phyloP scores from a whole-genome alignment of 2,888 invertebrate species.

The Venusia cambrica region DNA sequence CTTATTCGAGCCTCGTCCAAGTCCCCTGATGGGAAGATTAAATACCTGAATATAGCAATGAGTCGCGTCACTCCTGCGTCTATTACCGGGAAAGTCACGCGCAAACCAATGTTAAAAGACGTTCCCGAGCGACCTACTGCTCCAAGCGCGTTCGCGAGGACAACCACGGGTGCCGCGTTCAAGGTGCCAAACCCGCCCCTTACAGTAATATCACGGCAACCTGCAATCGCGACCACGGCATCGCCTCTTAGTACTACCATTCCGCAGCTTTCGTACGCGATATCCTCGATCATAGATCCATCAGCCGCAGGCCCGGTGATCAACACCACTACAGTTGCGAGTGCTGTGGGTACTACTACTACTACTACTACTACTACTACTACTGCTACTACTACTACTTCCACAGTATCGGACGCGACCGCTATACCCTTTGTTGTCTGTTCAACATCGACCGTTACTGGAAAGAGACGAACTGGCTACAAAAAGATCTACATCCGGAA shows the following conservation, averaged over 20 bases:
- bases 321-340: neutral
- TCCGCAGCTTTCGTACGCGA: conserved; percentile 5
- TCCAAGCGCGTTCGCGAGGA: conserved; percentile 15
- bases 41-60: conserved; percentile 14
- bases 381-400: too few species aligned
- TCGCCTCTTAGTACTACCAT: conserved; percentile 3
- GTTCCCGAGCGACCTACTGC: conserved; percentile 1
- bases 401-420: too few species aligned
- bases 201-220: neutral
- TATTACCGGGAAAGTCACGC: conserved; percentile 9
- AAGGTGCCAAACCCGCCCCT: neutral
- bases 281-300: conserved; percentile 9
- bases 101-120: conserved; percentile 6
- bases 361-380: conserved; percentile 1
- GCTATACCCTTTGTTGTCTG: too few species aligned
- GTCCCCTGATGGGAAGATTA: conserved; percentile 7
- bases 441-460: too few species aligned
- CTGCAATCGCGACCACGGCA: conserved; percentile 6
- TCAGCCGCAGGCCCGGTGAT: too few species aligned
- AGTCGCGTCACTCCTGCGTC: conserved; percentile 10
- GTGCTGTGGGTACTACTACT: conserved; percentile 1
- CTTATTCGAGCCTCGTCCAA: conserved; percentile 14
- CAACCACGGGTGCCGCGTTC: conserved; percentile 5
- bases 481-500: too few species aligned
- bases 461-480: too few species aligned